A percentile compares a stretch with the other conserved stretches of the same genome.
These are phyloP conservation scores for Eilema griseolum DNA, from an alignment of 2,888 invertebrate genomes.

Conservation along the genomic window DNA sequence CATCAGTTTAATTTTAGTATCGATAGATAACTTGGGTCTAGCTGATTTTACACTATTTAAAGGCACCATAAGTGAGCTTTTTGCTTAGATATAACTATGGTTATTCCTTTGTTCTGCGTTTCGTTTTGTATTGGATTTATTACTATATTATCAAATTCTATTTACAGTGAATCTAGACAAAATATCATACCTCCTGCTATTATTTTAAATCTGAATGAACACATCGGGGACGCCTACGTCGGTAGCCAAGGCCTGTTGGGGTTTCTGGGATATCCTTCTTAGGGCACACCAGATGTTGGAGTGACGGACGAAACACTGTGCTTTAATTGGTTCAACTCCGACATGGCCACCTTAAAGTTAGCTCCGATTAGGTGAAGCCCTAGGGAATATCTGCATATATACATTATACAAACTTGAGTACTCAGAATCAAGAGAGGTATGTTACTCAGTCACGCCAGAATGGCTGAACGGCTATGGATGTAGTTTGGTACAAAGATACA, in stretches of 20 bases:
- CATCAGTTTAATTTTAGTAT: slow-evolving; percentile 23
- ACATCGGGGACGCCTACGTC: not conserved
- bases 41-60: not conserved
- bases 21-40: not conserved
- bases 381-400: too few relatives aligned
- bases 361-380: too few relatives aligned
- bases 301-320: too few relatives aligned
- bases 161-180: not conserved
- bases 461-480: not conserved
- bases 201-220: not conserved
- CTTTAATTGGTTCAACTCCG: too few relatives aligned
- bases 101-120: not conserved
- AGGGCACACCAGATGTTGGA: too few relatives aligned
- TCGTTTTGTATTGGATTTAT: not conserved
- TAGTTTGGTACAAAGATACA: too few relatives aligned
- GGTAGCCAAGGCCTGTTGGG: too few relatives aligned
- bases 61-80: not conserved
- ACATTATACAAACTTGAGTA: not conserved
- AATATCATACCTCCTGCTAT: too few relatives aligned
- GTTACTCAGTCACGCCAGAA: too few relatives aligned
- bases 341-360: too few relatives aligned
- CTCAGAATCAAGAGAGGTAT: not conserved
- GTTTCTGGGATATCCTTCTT: too few relatives aligned
- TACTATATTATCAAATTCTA: not conserved
- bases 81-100: not conserved